Percentiles rank a stretch among this genome's conserved stretches.
Conservation (phyloP, 2,888 invertebrate species). For the Rhagophthalmus giganteus region DNA sequence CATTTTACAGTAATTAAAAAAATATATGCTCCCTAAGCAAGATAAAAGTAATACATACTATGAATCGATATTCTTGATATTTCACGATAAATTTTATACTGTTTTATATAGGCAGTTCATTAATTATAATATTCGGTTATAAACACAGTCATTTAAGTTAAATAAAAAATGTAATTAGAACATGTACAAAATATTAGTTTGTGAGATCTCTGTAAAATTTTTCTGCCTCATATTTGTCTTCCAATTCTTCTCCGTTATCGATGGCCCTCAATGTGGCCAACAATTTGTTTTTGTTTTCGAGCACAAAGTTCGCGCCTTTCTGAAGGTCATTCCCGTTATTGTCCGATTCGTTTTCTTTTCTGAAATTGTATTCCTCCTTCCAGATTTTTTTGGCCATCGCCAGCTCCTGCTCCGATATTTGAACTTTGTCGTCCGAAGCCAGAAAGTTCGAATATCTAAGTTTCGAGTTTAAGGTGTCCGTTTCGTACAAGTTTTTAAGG, state of each 20-base stretch:
- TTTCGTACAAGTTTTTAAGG: constrained; percentile 58
- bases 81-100: too few relatives aligned
- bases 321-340: constrained; percentile 36
- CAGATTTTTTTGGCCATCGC: constrained; percentile 48
- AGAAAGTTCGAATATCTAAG: constrained; percentile 41
- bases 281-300: constrained; percentile 60
- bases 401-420: constrained; percentile 40
- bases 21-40: too few relatives aligned
- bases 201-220: too few relatives aligned
- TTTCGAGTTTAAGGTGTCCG: constrained; percentile 59
- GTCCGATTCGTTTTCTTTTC: constrained; percentile 28
- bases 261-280: constrained; percentile 67
- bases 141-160: too few relatives aligned
- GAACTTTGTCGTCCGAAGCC: constrained; percentile 21
- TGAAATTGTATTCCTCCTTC: constrained; percentile 46
- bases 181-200: too few relatives aligned
- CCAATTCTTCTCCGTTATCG: constrained; percentile 57
- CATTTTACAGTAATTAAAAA: too few relatives aligned
- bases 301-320: constrained; percentile 39
- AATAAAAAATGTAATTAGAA: too few relatives aligned
- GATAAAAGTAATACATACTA: too few relatives aligned
- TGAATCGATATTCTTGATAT: too few relatives aligned
- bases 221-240: too few relatives aligned
- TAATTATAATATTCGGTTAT: too few relatives aligned
- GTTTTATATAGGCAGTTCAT: too few relatives aligned